Base-by-base conservation (phyloP, 2,888 invertebrate genomes). In the Dermolepida albohirtum region DNA sequence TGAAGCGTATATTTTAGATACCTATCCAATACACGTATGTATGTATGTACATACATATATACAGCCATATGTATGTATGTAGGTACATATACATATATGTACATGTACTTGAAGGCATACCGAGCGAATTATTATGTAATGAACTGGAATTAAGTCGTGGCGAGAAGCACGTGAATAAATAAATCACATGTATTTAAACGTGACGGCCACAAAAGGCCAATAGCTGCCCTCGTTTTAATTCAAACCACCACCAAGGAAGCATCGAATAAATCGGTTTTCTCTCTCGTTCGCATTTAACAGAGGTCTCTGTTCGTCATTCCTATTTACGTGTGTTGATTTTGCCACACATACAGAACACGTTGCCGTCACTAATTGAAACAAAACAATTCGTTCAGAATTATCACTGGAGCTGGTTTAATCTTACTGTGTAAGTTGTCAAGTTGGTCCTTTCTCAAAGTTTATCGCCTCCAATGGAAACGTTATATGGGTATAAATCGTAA, bases 121-220 rank as follows among this genome's bases (percentile, higher is more conserved):
- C 11, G n/a, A 41, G 16, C 41, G 27, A 51, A 40, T 64, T 64
- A 64, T 64, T 51, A 64, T 49, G 52, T 52, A 64, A 52, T 64
- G 41, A 52, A 49, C 55, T 47, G 17, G 49, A 34, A 54, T 66
- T 49, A 49, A 54, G 40, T 49, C 49, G 49, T 49, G 29, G 59
- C 39, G 44, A 47, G 39, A 49, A 57, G 49, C 66, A 66, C 66
- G 66, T 66, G 66, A 66, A 66, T 57, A 66, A 66, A 66, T 57
- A 66, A 66, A 66, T 66, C 66, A 66, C 66, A 54, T 57, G 66
- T 57, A 66, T 49, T 66, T 44, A 57, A 66, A 66, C 66, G 66
- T 66, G 66, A 57, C 66, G 47, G 49, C 41, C 49, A 66, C 66
- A 66, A 66, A 57, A 66, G 66, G 55, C 47, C 66, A 57, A 55